Evolutionary conservation across 2,797 vertebrate genomes (phyloP), one percentile per base, ranked within the genome.

Genomic region (Phalanger gymnotis): DNA sequence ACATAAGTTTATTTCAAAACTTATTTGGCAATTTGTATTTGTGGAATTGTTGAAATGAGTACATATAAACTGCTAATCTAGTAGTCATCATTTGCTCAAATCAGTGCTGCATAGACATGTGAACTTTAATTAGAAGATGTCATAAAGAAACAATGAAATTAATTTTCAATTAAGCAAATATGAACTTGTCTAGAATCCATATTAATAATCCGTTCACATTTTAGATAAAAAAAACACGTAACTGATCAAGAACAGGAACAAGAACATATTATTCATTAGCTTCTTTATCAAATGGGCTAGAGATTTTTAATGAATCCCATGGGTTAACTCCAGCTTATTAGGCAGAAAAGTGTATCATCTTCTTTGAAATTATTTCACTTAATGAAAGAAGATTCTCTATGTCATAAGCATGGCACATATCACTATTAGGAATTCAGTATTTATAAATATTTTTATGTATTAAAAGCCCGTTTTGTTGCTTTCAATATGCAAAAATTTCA

Each of bases 141-240:
- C 66, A 25, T 91, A 92, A 92, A 51, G 19, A 56, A 96, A 92
- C 51, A 94, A 95, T 61, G 16, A 92, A 51, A 92, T 55, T 66
- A 92, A 95, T 66, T 91, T 57, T 94, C 31, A 95, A 93, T 96
- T 89, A 92, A 98, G 40, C 93, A 92, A 30, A 93, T 94, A 94
- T 95, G 6, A 54, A 95, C 93, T 25, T 96, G 91, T 13, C 94
- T 93, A 95, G 55, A 92, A 47, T 51, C 57, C 93, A 92, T 53
- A 54, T 81, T 96, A 94, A 95, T 61, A 40, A 93, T 54, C 92
- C 54, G 93, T 51, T 51, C 94, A 27, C 51, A 94, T 96, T 93
- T 96, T 92, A 90, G 95, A 96, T 81, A 96, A 92, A 7, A 81
- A 81, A 47, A 27, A 87, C n/a, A 95, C 51, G 92, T 31, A 40